A percentile compares a stretch with the other conserved stretches of the same genome.
phyloP scores from a whole-genome alignment of 2,797 vertebrate genomes.

The Coregonus suidteri region DNA sequence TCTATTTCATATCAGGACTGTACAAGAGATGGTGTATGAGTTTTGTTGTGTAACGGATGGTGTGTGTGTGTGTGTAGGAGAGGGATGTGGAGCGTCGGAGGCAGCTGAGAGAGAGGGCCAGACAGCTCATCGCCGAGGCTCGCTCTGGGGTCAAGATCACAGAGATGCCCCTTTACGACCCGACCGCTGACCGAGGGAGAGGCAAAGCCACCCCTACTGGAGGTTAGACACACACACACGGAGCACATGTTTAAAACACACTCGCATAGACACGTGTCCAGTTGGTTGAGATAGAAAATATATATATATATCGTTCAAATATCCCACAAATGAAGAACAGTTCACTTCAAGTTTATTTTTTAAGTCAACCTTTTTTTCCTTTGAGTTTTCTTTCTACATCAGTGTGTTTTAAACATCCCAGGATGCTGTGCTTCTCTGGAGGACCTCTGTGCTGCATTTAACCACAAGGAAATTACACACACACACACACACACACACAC shows the following conservation, averaged over 20 bases:
- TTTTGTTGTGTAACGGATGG: slow-evolving; percentile 6
- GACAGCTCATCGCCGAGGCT: slow-evolving; percentile 99
- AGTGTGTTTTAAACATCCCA: neutral
- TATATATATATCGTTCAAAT: too few relatives aligned
- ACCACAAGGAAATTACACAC: slow-evolving; percentile 38
- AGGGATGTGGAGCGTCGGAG: slow-evolving; percentile 94
- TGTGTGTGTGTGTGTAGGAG: slow-evolving; percentile 80
- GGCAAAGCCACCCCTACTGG: slow-evolving; percentile 87
- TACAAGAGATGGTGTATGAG: slow-evolving; percentile 6
- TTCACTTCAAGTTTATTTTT: neutral
- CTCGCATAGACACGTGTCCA: neutral
- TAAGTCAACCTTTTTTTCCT: neutral
- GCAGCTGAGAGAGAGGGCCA: slow-evolving; percentile 95
- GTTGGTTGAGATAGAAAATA: too few relatives aligned
- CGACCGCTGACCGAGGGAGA: slow-evolving; percentile 76
- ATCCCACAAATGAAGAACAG: neutral
- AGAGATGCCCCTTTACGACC: slow-evolving; percentile 90
- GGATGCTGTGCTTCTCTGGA: neutral
- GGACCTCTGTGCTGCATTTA: slow-evolving; percentile 14
- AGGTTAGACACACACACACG: slow-evolving; percentile 75
- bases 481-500: slow-evolving; percentile 34
- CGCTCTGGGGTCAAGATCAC: slow-evolving; percentile 99
- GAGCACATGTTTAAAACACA: slow-evolving; percentile 25
- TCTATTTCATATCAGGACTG: slow-evolving; percentile 38
- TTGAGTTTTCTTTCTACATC: neutral